These are phyloP conservation scores for Asobara japonica DNA, from an alignment of 1,140 invertebrate species.

Conservation along the genomic window DNA sequence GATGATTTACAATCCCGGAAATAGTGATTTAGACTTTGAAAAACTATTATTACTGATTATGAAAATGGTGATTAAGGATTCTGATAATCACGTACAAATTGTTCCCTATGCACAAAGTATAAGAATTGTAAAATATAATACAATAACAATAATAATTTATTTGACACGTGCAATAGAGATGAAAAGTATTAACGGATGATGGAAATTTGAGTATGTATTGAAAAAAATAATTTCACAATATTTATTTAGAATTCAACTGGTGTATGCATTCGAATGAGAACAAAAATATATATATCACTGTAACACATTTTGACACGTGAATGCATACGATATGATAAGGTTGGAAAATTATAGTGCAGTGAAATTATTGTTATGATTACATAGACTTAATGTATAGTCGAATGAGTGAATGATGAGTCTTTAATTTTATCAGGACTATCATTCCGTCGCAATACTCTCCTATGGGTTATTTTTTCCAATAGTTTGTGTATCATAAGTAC, in stretches of 20 bases:
- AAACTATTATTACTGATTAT: too few relatives aligned
- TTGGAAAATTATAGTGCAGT: background rate
- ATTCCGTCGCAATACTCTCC: background rate
- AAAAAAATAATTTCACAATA: background rate
- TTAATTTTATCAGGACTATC: background rate
- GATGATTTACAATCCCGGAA: too few relatives aligned
- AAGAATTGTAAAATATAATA: too few relatives aligned
- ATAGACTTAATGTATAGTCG: background rate
- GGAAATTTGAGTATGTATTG: too few relatives aligned
- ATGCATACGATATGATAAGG: background rate
- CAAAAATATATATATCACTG: background rate
- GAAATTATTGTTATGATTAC: background rate
- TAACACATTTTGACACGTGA: background rate
- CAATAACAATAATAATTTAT: too few relatives aligned
- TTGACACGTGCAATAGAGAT: too few relatives aligned
- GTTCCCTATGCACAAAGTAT: too few relatives aligned
- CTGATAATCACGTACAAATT: too few relatives aligned
- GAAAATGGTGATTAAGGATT: too few relatives aligned
- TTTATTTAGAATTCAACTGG: too few relatives aligned
- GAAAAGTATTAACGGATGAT: too few relatives aligned
- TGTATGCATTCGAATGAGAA: background rate
- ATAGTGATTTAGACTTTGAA: too few relatives aligned
- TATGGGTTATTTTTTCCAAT: background rate
- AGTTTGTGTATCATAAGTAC: background rate
- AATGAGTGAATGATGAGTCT: background rate